A percentile compares a stretch with the other conserved stretches of the same genome.
phyloP scores from a whole-genome alignment of 2,888 invertebrate species.

The Pseudeuparius sepicola region DNA sequence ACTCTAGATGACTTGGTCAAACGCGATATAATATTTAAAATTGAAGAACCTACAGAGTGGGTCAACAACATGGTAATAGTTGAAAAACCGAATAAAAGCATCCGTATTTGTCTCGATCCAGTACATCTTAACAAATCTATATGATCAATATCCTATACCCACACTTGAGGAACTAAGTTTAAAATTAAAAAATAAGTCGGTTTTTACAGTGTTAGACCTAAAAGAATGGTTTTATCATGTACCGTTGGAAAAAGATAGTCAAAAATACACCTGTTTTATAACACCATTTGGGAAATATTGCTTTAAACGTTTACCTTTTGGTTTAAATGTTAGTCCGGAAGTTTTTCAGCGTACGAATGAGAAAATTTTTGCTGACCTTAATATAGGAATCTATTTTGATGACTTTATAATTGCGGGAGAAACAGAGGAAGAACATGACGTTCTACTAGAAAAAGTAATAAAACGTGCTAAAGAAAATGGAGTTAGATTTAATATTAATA shows the following conservation, averaged over 20 bases:
- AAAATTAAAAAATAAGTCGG: slow-evolving; percentile 9
- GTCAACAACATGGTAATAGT: slow-evolving; percentile 12
- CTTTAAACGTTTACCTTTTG: slow-evolving; percentile 25
- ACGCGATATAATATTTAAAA: slow-evolving; percentile 8
- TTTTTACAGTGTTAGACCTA: slow-evolving; percentile 19
- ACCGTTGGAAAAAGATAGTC: slow-evolving; percentile 20
- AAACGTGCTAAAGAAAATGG: slow-evolving; percentile 18
- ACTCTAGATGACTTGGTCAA: slow-evolving; percentile 9
- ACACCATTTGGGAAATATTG: slow-evolving; percentile 25
- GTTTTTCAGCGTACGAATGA: slow-evolving; percentile 24
- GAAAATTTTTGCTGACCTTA: slow-evolving; percentile 23
- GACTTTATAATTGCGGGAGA: slow-evolving; percentile 23
- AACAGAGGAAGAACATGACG: slow-evolving; percentile 22
- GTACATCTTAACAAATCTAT: slow-evolving; percentile 18
- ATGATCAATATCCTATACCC: slow-evolving; percentile 7
- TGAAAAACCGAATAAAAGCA: slow-evolving; percentile 9
- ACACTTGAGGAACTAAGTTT: no score
- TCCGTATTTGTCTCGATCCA: slow-evolving; percentile 22
- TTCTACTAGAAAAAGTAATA: slow-evolving; percentile 20
- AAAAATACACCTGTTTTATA: slow-evolving; percentile 23
- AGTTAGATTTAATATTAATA: slow-evolving; percentile 22
- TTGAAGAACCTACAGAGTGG: slow-evolving; percentile 11
- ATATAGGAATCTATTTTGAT: slow-evolving; percentile 25
- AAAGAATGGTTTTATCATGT: slow-evolving; percentile 26
- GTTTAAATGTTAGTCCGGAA: slow-evolving; percentile 23